A percentile compares a stretch with the other conserved stretches of the same genome.
These are phyloP conservation scores for Campoletis sonorensis DNA, from an alignment of 1,140 invertebrate genomes.

Conservation along the genomic window DNA sequence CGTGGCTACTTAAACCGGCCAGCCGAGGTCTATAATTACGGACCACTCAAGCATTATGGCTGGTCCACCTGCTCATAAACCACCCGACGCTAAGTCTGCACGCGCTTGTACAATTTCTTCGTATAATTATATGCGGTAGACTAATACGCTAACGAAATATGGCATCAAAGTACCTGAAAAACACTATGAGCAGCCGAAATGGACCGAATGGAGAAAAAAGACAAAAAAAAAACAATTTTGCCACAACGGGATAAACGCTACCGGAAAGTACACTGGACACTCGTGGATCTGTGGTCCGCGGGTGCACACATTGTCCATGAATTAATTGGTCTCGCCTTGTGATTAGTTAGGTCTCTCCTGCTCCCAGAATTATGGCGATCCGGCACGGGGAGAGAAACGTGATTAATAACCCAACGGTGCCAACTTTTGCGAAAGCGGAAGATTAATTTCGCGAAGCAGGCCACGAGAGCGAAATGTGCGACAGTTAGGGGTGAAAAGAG, in stretches of 20 bases:
- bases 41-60: slow-evolving; percentile 35
- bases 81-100: not conserved
- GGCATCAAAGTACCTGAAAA: not conserved
- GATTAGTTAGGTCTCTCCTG: slow-evolving; percentile 64
- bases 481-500: slow-evolving; percentile 11
- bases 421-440: slow-evolving; percentile 65
- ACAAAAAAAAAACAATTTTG: slow-evolving; percentile 2
- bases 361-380: slow-evolving; percentile 66
- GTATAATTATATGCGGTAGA: not conserved
- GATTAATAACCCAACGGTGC: slow-evolving; percentile 68
- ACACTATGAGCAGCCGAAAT: not conserved
- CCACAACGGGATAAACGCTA: not conserved
- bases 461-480: slow-evolving; percentile 42
- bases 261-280: not conserved
- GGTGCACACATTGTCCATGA: slow-evolving; percentile 50
- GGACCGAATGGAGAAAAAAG: not conserved
- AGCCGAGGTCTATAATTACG: slow-evolving; percentile 41
- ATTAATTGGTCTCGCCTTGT: slow-evolving; percentile 68
- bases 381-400: slow-evolving; percentile 45
- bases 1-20: slow-evolving; percentile 6
- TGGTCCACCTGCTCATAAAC: slow-evolving; percentile 40
- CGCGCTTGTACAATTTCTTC: not conserved
- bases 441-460: slow-evolving; percentile 66
- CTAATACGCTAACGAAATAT: slow-evolving; percentile 13
- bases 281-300: not conserved